These are phyloP conservation scores for Axinella damicornis DNA, from an alignment of 37 sponge, comb jelly and placozoan genomes.

Conservation along the genomic window DNA sequence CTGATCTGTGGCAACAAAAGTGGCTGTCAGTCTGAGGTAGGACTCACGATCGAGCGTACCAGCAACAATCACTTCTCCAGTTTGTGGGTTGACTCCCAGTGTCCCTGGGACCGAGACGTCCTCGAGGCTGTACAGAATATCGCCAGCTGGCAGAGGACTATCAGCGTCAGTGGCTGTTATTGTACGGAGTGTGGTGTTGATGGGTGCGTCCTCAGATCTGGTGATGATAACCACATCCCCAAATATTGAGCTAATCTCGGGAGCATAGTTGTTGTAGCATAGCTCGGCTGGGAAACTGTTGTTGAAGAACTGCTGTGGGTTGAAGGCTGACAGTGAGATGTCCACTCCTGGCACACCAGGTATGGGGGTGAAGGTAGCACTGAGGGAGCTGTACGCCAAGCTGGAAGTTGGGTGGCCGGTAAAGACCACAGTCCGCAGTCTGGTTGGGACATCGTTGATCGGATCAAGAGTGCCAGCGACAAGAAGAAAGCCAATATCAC, in stretches of 20 bases:
- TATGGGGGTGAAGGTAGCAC: slow-evolving; percentile 8
- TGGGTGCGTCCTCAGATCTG: neutral
- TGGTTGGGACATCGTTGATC: neutral
- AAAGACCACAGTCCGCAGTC: slow-evolving; percentile 8
- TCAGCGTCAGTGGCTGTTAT: slow-evolving; percentile 68
- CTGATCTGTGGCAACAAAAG: slow-evolving; percentile 70
- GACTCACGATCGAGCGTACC: slow-evolving; percentile 64
- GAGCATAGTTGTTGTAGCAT: slow-evolving; percentile 66
- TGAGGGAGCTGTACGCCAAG: slow-evolving; percentile 2
- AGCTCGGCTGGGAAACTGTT: slow-evolving; percentile 46
- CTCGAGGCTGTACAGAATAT: slow-evolving; percentile 32
- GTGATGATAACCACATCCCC: neutral
- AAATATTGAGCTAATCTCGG: slow-evolving; percentile 9
- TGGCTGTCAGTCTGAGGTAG: slow-evolving; percentile 18
- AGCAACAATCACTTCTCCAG: slow-evolving; percentile 45
- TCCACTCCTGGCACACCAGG: neutral
- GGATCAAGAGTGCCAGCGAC: slow-evolving; percentile 28
- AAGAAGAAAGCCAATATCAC: slow-evolving; percentile 55
- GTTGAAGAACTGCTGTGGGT: slow-evolving; percentile 53
- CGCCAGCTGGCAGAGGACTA: slow-evolving; percentile 48
- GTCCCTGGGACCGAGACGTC: slow-evolving; percentile 27
- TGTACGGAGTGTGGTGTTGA: neutral
- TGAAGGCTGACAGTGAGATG: neutral
- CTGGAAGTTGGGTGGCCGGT: slow-evolving; percentile 38
- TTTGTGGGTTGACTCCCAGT: slow-evolving; percentile 53